phyloP scores from a whole-genome alignment of 2,113 vertebrate genomes.

The Harpagus bidentatus region DNA sequence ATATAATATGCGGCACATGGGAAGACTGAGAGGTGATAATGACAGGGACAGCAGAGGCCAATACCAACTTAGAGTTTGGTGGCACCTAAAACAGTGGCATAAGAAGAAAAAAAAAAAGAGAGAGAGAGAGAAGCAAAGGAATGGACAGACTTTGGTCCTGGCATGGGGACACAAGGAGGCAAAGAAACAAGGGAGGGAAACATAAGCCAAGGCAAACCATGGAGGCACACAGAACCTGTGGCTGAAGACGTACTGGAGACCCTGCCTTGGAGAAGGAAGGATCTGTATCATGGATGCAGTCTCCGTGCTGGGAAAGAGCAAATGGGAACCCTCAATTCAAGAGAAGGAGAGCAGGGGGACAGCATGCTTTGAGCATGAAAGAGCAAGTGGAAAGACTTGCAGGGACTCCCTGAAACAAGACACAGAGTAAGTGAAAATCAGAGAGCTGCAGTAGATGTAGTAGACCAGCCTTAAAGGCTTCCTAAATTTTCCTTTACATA shows the following conservation, averaged over 20 bases:
- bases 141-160: background rate
- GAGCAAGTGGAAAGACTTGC: background rate
- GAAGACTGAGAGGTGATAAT: background rate
- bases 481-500: background rate
- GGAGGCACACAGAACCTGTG: background rate
- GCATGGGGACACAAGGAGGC: background rate
- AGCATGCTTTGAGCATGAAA: background rate
- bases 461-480: background rate
- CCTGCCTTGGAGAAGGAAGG: background rate
- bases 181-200: background rate
- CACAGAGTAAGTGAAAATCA: background rate
- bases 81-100: too few species aligned
- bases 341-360: background rate
- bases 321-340: background rate
- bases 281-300: background rate
- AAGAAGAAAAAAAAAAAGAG: background rate
- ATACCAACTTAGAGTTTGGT: background rate
- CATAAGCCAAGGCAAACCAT: background rate
- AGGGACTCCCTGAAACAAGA: background rate
- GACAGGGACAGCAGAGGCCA: background rate
- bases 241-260: background rate
- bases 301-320: background rate
- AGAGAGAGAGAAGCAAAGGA: background rate
- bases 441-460: background rate
- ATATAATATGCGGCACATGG: background rate